Evolutionary conservation across 2,113 vertebrate species (phyloP).

Genomic region (Paracanthobrama guichenoti): DNA sequence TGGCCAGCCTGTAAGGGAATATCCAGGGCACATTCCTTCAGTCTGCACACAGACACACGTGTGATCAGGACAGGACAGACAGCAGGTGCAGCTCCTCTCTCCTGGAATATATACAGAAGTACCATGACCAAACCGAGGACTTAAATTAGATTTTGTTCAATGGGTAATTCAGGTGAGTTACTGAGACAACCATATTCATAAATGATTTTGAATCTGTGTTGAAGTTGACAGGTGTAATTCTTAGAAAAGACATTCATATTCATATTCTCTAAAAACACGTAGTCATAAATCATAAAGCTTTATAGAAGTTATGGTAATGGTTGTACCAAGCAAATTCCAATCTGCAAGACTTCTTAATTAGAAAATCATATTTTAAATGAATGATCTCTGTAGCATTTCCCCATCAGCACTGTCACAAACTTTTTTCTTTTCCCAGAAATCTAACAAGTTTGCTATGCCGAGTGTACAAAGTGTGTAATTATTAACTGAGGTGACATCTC

Average conservation of each 20-base stretch:
- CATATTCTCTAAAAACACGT: background rate
- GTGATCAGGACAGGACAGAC: background rate
- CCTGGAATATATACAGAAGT: background rate
- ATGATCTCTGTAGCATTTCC: background rate
- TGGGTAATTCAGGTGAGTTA: conserved; percentile 45
- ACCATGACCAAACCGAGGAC: background rate
- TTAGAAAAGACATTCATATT: background rate
- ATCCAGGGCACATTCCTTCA: background rate
- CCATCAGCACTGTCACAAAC: background rate
- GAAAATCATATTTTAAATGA: background rate
- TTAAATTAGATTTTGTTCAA: conserved; percentile 7
- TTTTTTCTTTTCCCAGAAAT: background rate
- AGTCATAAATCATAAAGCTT: background rate
- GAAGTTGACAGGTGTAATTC: background rate
- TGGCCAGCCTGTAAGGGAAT: background rate
- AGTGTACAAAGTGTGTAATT: conserved; percentile 68
- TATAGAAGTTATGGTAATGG: background rate
- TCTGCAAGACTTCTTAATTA: background rate
- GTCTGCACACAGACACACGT: background rate
- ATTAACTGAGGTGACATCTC: conserved; percentile 67
- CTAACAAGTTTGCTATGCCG: conserved; percentile 20
- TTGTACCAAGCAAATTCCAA: background rate
- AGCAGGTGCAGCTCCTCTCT: background rate
- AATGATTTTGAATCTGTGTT: background rate
- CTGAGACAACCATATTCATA: background rate